Percentiles rank a stretch among this genome's conserved stretches.
These are phyloP conservation scores for Mormyrus hasselquistii DNA, from an alignment of 2,797 vertebrate species.

Conservation along the genomic window DNA sequence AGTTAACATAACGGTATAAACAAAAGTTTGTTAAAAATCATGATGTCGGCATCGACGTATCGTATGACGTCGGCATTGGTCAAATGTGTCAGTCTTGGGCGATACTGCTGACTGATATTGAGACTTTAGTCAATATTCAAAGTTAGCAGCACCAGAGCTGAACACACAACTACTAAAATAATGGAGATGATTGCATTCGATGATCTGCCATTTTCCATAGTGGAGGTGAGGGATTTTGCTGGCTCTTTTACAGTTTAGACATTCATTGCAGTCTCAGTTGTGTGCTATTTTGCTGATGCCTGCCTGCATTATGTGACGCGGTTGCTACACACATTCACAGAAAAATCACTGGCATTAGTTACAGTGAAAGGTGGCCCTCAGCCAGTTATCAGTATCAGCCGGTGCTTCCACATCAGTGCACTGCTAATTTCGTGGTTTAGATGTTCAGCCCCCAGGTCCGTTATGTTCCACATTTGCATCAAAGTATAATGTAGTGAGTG, in stretches of 20 bases:
- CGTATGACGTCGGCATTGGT: neutral
- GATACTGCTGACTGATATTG: neutral
- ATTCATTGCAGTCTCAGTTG: neutral
- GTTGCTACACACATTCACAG: neutral
- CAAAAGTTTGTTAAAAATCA: neutral
- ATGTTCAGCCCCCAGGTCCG: neutral
- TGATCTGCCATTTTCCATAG: neutral
- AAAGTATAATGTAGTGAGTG: neutral
- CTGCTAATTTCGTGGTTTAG: neutral
- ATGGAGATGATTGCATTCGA: neutral
- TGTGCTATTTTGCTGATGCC: neutral
- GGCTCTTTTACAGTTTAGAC: neutral
- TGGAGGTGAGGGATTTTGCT: neutral
- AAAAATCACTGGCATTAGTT: neutral
- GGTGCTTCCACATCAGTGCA: neutral
- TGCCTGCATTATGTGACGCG: neutral
- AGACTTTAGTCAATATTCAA: neutral
- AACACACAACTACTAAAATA: neutral
- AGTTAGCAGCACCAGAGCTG: neutral
- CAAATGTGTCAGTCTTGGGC: neutral
- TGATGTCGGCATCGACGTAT: neutral
- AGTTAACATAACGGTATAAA: neutral
- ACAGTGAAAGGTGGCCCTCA: neutral
- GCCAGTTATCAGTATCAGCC: neutral
- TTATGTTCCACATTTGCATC: neutral